These are phyloP conservation scores for Phylloscopus trochilus DNA, from an alignment of 2,113 vertebrate species.

Conservation along the genomic window DNA sequence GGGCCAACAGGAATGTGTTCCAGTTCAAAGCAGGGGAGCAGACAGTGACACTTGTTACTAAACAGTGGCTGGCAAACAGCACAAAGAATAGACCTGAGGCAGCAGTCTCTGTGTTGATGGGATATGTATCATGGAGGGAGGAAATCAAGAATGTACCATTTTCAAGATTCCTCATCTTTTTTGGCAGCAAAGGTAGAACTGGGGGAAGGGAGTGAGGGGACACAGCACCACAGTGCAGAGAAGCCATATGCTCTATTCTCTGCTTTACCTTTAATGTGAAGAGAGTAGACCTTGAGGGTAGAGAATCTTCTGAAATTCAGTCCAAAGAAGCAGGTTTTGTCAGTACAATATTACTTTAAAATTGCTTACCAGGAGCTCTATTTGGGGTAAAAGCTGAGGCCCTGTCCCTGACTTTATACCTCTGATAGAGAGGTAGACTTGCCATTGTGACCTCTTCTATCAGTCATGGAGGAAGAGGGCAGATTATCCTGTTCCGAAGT, in stretches of 20 bases:
- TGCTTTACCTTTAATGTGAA: neutral
- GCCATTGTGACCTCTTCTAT: neutral
- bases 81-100: constrained; percentile 2
- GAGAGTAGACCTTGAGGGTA: neutral
- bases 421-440: neutral
- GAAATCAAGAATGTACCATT: neutral
- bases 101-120: neutral
- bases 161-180: neutral
- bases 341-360: neutral
- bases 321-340: neutral
- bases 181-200: neutral
- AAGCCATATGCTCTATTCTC: neutral
- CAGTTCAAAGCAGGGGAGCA: constrained; percentile 68
- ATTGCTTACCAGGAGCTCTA: neutral
- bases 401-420: neutral
- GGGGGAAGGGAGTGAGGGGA: neutral
- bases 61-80: constrained; percentile 68
- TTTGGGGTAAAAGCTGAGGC: neutral
- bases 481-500: neutral
- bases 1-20: constrained; percentile 65
- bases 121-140: neutral
- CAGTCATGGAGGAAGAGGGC: neutral
- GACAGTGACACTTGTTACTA: constrained; percentile 72
- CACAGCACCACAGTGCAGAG: neutral
- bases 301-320: neutral